Evolutionary conservation across 2,888 invertebrate species (phyloP).

Genomic region (Drosophila fulvimacula): DNA sequence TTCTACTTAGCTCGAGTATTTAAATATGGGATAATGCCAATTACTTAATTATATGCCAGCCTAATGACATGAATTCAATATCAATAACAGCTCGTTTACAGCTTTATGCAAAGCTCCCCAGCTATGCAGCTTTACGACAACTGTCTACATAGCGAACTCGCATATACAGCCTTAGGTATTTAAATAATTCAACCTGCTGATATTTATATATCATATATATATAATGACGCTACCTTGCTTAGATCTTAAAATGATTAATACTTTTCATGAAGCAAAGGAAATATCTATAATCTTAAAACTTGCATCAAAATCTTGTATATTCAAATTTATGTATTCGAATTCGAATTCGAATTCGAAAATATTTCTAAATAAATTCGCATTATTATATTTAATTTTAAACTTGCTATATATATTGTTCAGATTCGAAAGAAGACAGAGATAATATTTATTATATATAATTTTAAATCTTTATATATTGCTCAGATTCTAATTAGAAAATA

Average conservation of each 20-base stretch:
- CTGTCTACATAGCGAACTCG: not conserved
- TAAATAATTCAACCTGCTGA: not conserved
- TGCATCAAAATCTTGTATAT: not conserved
- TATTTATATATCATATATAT: not conserved
- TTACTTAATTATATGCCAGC: conserved; percentile 1
- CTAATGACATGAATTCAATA: not conserved
- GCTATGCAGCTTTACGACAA: not conserved
- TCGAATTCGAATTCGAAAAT: no score
- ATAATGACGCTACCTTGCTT: not conserved
- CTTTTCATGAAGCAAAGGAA: not conserved
- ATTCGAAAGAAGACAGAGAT: no score
- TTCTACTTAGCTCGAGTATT: conserved; percentile 1
- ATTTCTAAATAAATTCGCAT: no score
- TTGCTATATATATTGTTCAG: no score
- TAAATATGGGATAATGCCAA: not conserved
- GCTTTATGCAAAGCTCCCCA: not conserved
- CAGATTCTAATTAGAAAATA: not conserved
- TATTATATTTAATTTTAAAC: no score
- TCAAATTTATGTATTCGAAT: no score
- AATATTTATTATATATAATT: no score
- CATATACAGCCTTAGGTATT: not conserved
- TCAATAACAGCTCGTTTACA: not conserved
- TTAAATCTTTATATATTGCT: not conserved
- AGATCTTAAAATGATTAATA: not conserved
- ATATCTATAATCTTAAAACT: not conserved